Evolutionary conservation across 2,888 invertebrate species (phyloP).

Genomic region (Endotricha flammealis): DNA sequence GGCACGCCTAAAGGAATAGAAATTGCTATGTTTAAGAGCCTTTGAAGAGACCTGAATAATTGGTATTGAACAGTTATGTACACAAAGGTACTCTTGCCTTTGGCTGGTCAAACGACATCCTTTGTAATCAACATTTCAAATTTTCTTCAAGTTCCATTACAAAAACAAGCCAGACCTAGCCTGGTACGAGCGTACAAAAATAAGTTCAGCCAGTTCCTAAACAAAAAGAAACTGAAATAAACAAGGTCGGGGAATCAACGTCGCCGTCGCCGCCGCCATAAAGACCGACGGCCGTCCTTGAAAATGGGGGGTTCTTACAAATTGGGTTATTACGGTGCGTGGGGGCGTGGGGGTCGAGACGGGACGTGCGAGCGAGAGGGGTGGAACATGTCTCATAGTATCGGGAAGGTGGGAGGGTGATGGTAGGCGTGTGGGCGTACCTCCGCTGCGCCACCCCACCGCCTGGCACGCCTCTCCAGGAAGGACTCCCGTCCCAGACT

Average conservation of each 20-base stretch:
- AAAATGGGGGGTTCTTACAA: conserved; percentile 78
- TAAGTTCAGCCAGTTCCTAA: conserved; percentile 74
- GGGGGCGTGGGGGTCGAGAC: conserved; percentile 65
- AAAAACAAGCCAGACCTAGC: conserved; percentile 54
- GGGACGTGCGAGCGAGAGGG: conserved; percentile 50
- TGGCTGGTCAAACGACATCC: conserved; percentile 20
- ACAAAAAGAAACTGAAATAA: conserved; percentile 78
- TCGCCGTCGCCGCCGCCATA: conserved; percentile 76
- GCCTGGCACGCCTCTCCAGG: conserved; percentile 72
- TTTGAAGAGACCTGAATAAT: conserved; percentile 47
- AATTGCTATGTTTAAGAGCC: conserved; percentile 37
- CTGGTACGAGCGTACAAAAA: conserved; percentile 64
- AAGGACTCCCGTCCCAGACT: conserved; percentile 69
- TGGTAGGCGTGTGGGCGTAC: conserved; percentile 64
- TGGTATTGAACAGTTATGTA: conserved; percentile 37
- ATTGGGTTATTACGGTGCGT: conserved; percentile 77
- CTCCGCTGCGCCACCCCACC: conserved; percentile 62
- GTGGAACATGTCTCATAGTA: conserved; percentile 20
- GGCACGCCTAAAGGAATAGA: conserved; percentile 40
- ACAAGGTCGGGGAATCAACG: conserved; percentile 78
- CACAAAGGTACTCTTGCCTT: conserved; percentile 28
- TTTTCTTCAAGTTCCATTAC: conserved; percentile 40
- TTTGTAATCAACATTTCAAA: conserved; percentile 42
- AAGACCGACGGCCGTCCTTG: conserved; percentile 79
- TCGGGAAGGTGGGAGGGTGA: conserved; percentile 39